These are phyloP conservation scores for Uromys caudimaculatus DNA, from an alignment of 2,797 vertebrate species.

Conservation along the genomic window DNA sequence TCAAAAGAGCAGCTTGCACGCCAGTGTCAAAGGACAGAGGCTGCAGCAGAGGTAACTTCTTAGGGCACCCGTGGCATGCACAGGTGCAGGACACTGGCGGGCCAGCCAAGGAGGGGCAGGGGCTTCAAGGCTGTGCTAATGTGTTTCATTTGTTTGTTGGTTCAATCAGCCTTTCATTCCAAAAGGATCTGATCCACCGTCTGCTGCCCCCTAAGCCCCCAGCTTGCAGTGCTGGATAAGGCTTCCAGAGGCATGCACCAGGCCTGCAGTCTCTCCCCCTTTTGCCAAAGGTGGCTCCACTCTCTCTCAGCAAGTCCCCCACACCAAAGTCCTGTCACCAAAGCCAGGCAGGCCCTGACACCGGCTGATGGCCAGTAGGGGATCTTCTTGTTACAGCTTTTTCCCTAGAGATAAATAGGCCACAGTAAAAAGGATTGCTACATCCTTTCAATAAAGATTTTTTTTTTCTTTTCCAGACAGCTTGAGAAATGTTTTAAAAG, in stretches of 20 bases:
- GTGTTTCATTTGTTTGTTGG: slow-evolving; percentile 49
- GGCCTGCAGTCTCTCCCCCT: slow-evolving; percentile 57
- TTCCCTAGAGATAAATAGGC: slow-evolving; percentile 90
- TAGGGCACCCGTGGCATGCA: too few relatives aligned
- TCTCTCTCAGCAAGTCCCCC: slow-evolving; percentile 76
- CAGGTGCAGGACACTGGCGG: neutral
- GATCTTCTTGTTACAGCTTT: slow-evolving; percentile 87
- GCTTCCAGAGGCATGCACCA: slow-evolving; percentile 13
- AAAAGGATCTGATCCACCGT: slow-evolving; percentile 43
- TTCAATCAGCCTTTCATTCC: slow-evolving; percentile 65
- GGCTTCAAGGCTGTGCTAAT: neutral
- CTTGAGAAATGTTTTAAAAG: slow-evolving; percentile 91
- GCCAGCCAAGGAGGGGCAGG: neutral
- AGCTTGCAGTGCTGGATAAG: neutral
- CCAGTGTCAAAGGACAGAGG: neutral
- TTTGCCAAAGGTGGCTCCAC: slow-evolving; percentile 73
- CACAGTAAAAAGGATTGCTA: slow-evolving; percentile 89
- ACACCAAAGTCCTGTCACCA: slow-evolving; percentile 79
- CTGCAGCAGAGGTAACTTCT: neutral
- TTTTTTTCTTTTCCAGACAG: slow-evolving; percentile 89
- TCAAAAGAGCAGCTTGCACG: neutral
- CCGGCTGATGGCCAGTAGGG: slow-evolving; percentile 78
- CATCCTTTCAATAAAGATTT: slow-evolving; percentile 92
- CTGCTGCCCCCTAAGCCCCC: neutral
- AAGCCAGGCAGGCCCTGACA: slow-evolving; percentile 75